Percentiles rank a stretch among this genome's conserved stretches.
Conservation (phyloP, 2,113 vertebrate genomes). For the Megaceryle maxima region DNA sequence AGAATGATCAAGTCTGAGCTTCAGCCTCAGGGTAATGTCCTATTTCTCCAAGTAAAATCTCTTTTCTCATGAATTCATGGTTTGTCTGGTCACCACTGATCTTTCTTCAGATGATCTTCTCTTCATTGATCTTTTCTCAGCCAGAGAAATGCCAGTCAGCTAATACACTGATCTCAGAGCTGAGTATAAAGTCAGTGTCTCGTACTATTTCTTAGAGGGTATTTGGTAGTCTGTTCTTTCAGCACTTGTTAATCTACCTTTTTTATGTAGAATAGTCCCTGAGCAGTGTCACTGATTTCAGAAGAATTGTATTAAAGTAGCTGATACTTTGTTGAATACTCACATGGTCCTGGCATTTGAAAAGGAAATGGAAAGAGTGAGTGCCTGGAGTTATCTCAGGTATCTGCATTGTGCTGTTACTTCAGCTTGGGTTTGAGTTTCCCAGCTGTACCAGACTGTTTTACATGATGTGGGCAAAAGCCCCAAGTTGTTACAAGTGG, state of each 20-base stretch:
- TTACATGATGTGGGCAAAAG: background rate
- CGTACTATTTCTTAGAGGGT: background rate
- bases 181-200: background rate
- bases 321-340: background rate
- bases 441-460: background rate
- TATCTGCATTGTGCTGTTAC: background rate
- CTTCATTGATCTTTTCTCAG: conserved; percentile 60
- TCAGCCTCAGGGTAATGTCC: background rate
- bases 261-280: background rate
- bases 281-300: background rate
- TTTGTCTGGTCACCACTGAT: conserved; percentile 48
- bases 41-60: conserved; percentile 51
- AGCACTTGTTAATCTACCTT: background rate
- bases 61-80: conserved; percentile 52
- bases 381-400: fast-evolving
- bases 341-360: background rate
- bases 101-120: conserved; percentile 52
- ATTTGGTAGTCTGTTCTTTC: background rate
- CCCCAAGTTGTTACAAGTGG: background rate
- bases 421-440: background rate
- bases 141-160: conserved; percentile 37
- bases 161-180: conserved; percentile 13
- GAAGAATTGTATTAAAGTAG: background rate
- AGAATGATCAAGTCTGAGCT: conserved; percentile 20
- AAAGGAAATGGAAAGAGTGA: background rate